Percentiles rank a stretch among this genome's conserved stretches.
phyloP scores from a whole-genome alignment of 2,113 vertebrate species.

The Rhinopomastus cyanomelas region DNA sequence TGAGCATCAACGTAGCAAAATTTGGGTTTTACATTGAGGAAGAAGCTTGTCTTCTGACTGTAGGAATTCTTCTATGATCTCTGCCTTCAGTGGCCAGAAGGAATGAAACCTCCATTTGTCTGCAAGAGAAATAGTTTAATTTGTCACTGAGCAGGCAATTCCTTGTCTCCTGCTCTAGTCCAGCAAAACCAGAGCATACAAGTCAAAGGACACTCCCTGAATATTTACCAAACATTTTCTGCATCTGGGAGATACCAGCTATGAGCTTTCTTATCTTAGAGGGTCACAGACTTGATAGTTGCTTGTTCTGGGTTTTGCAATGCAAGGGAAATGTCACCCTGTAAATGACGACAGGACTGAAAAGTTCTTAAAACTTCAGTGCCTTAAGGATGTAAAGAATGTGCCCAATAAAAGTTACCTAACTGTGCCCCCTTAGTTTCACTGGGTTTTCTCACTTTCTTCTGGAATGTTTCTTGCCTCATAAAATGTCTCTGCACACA shows the following conservation, averaged over 20 bases:
- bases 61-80: neutral
- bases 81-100: neutral
- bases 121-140: neutral
- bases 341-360: neutral
- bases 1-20: neutral
- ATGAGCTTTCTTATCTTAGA: neutral
- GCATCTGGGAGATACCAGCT: neutral
- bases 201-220: neutral
- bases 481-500: neutral
- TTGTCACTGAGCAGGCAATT: neutral
- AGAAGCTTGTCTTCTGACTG: neutral
- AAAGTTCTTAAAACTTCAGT: neutral
- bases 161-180: neutral
- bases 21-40: neutral
- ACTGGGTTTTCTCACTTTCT: neutral
- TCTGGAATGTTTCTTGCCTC: neutral
- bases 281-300: neutral
- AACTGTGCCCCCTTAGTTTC: neutral
- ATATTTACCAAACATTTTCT: conserved; percentile 13
- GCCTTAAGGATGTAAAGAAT: neutral
- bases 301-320: neutral
- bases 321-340: neutral
- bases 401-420: neutral
- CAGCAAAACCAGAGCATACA: neutral
- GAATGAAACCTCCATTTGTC: neutral